Conservation (phyloP, 2,888 invertebrate genomes). For the Helobdella robusta region DNA sequence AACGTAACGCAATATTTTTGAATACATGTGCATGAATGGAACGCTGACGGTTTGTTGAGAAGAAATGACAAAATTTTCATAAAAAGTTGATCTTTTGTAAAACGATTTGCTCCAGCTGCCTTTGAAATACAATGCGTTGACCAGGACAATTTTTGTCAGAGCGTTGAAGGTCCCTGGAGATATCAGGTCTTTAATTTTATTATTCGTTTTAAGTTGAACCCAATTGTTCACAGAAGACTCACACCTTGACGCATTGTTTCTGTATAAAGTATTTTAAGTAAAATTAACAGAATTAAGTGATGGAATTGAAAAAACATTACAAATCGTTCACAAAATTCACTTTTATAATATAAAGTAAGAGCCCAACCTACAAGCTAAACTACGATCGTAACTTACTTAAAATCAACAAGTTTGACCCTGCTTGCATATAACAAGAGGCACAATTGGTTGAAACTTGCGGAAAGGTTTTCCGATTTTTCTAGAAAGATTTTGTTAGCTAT, state of each 20-base stretch:
- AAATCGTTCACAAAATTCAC: no score
- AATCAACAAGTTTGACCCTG: no score
- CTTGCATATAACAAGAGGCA: no score
- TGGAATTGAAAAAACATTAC: no score
- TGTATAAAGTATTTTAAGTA: no score
- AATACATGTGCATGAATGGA: not conserved
- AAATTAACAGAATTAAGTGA: no score
- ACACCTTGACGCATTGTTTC: not conserved
- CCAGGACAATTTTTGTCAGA: conserved; percentile 41
- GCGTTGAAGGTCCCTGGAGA: conserved; percentile 48
- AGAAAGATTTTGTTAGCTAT: no score
- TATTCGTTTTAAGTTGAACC: conserved; percentile 68
- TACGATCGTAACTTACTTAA: no score
- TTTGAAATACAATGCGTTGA: conserved; percentile 48
- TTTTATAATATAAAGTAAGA: no score
- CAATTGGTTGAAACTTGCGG: no score
- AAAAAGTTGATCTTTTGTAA: conserved; percentile 55
- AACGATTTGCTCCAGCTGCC: conserved; percentile 53
- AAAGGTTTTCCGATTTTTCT: no score
- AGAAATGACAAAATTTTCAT: conserved; percentile 56
- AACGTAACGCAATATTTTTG: not conserved
- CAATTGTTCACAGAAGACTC: conserved; percentile 61
- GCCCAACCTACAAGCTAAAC: no score
- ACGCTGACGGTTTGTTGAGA: not conserved
- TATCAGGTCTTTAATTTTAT: conserved; percentile 69